Base-by-base conservation (phyloP, 2,888 invertebrate species). In the Drosophila flavopinicola region DNA sequence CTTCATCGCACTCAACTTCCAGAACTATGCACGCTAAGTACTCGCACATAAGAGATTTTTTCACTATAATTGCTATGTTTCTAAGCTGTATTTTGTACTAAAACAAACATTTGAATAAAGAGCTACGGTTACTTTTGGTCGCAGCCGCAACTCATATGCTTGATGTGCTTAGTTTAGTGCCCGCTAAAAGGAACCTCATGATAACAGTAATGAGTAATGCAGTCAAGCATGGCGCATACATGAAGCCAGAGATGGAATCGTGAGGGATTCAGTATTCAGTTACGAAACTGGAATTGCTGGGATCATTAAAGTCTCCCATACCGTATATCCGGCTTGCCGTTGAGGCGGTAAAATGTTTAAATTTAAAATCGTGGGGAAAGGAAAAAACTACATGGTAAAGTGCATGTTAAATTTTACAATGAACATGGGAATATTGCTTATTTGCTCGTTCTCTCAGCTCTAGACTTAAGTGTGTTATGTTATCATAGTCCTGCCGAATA, bases 191-290 rank as follows among this genome's bases (percentile, higher is more conserved):
- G 23, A 37, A 27, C 17, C 63, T 15, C 51, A 37, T 39, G 20
- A 38, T 61, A 67, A 56, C 54, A 35, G 15, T 59, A 79, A 77
- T 78, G 76, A 75, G 59, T 44, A 29, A 29, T 37, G 67, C 58
- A 39, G 25, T 37, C 58, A 56, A 53, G 45, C 58, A 6, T 42
- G 39, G 10, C n/a, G 13, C 15, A 10, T 1, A 20, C 5, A 13
- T 33, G 25, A 7, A 6, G 1, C n/a, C 58, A 25, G 67, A 47
- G 64, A 64, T 66, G 70, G 0, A 1, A 15, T 1, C 15, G 56
- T 61, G 65, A 53, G 15, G 7, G 24, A n/a, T 6, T n/a, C 15
- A 35, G 2, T 20, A 3, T 20, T 20, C 20, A 20, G 20, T 3
- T 20, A 3, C 4, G 20, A 20, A 20, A 20, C 20, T 20, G 20